Base-by-base conservation (phyloP, 2,797 vertebrate species). In the Podargus strigoides region DNA sequence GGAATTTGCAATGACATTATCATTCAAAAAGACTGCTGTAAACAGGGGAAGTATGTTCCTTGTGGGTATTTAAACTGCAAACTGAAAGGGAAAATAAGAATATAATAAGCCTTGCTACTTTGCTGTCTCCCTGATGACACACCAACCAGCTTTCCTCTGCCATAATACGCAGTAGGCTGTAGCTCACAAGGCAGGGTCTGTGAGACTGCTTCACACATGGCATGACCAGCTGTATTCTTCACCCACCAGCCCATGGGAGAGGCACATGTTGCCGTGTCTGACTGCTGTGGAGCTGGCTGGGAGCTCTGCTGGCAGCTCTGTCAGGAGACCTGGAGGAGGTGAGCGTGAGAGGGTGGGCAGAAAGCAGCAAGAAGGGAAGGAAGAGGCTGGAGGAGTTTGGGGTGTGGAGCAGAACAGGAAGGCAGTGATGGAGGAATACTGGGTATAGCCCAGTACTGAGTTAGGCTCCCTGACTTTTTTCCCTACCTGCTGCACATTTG, bases 21-120 rank as follows among this genome's bases (percentile, higher is more conserved):
- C 8, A 70, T 60, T 87, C 52, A 80, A 77, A 79, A 66, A 44
- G 32, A 42, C 27, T 50, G 26, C 10, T 68, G n/a, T 5, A 81
- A 89, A 32, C 47, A 41, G 37, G 52, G 30, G 24, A 64, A 67
- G 70, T 37, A 10, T 80, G 32, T 26, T 87, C 44, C 75, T 83
- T 42, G 37, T 39, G 78, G 59, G 59, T 74, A 91, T 80, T 82
- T 73, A 75, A 92, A 63, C 5, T 32, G 58, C 14, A 64, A 94
- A 81, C 18, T 22, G 80, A 86, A 90, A 92, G 63, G 69, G 86
- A 93, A 94, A 92, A 89, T 73, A 94, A 81, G 69, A 81, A 46
- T 32, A 22, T n/a, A 44, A 87, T n/a, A 69, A 78, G 58, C 86
- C 50, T 84, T 75, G 79, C 46, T 75, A 32, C 47, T 44, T 64